Percentiles rank a stretch among this genome's conserved stretches.
Evolutionary conservation across 2,113 vertebrate species (phyloP).

Genomic region (Piaya cayana): DNA sequence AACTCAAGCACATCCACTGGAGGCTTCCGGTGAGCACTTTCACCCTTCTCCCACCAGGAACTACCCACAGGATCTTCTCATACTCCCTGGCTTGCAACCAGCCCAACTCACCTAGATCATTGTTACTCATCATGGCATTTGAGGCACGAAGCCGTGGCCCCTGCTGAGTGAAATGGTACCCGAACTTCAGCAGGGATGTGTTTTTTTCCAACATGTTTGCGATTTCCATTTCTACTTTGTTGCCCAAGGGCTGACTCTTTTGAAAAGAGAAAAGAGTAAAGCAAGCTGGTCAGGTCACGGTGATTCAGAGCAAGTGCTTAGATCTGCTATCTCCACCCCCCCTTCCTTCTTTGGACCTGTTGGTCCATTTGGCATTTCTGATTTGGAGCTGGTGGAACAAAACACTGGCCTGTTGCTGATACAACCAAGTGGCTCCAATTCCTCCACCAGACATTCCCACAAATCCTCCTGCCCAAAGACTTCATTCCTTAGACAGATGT

Average conservation of each 20-base stretch:
- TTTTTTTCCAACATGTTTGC: constrained; percentile 97
- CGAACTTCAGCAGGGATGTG: constrained; percentile 89
- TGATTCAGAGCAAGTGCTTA: not conserved
- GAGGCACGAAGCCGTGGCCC: constrained; percentile 93
- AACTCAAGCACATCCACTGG: not conserved
- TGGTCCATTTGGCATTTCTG: not conserved
- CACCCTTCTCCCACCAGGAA: not conserved
- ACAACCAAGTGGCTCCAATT: not conserved
- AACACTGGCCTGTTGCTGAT: not conserved
- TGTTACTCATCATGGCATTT: constrained; percentile 98
- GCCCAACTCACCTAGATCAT: constrained; percentile 88
- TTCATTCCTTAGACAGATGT: not conserved
- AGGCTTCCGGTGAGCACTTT: not conserved
- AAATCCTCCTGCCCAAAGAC: not conserved
- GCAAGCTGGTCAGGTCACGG: not conserved
- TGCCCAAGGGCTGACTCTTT: constrained; percentile 96
- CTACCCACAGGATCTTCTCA: not conserved
- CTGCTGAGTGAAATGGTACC: constrained; percentile 98
- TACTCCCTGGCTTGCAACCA: not conserved
- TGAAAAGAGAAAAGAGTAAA: not conserved
- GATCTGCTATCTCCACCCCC: not conserved
- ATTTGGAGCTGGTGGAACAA: not conserved
- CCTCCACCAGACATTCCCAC: not conserved
- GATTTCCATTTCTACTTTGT: constrained; percentile 99
- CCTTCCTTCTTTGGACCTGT: not conserved